phyloP scores from a whole-genome alignment of 2,113 vertebrate genomes.

The Dinomys branickii region DNA sequence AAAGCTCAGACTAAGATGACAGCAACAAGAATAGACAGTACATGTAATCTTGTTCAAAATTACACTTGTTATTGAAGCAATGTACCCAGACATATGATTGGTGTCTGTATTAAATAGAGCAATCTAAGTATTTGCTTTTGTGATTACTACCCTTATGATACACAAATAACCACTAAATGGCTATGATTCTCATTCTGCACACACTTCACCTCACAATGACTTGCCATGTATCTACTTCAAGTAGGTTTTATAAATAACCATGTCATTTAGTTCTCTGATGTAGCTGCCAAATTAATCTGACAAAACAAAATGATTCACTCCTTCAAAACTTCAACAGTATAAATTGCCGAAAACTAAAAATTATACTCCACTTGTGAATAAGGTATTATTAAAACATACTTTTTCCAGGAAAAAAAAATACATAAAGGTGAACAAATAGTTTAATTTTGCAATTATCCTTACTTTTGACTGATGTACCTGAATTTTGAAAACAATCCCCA shows the following conservation, averaged over 20 bases:
- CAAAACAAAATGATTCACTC: slow-evolving; percentile 75
- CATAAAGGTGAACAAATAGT: slow-evolving; percentile 14
- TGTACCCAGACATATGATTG: slow-evolving; percentile 66
- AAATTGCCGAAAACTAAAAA: slow-evolving; percentile 63
- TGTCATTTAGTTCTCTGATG: slow-evolving; percentile 62
- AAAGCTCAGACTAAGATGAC: slow-evolving; percentile 9
- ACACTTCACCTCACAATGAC: slow-evolving; percentile 59
- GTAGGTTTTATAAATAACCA: slow-evolving; percentile 71
- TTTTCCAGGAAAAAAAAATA: slow-evolving; percentile 33
- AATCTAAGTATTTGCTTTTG: slow-evolving; percentile 71
- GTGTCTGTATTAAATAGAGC: slow-evolving; percentile 66
- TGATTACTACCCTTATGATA: slow-evolving; percentile 65
- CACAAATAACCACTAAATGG: slow-evolving; percentile 70
- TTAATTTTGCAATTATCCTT: slow-evolving; percentile 37
- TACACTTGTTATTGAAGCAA: slow-evolving; percentile 55
- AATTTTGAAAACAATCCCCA: slow-evolving; percentile 50
- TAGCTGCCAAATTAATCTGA: slow-evolving; percentile 70
- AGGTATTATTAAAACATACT: slow-evolving; percentile 47
- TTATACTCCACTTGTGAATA: slow-evolving; percentile 47
- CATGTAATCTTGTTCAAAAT: slow-evolving; percentile 71
- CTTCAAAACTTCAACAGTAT: slow-evolving; percentile 56
- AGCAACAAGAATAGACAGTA: slow-evolving; percentile 34
- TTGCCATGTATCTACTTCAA: slow-evolving; percentile 49
- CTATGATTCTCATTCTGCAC: slow-evolving; percentile 70
- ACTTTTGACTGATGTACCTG: slow-evolving; percentile 40